Evolutionary conservation across 2,888 invertebrate species (phyloP), one percentile per base, ranked within the genome.

Genomic region (Agonopterix heracliana): DNA sequence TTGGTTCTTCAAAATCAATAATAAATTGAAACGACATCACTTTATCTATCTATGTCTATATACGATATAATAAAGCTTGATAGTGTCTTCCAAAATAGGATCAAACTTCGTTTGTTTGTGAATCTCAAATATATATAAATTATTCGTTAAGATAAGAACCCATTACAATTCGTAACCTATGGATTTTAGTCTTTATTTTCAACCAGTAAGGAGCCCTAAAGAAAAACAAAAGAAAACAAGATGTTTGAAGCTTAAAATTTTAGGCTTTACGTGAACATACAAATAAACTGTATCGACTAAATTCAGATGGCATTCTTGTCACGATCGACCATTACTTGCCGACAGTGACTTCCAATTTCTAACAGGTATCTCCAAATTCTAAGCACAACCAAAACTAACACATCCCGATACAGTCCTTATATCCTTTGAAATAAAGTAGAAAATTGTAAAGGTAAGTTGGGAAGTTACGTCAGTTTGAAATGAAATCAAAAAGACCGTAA

Each of bases 271-370:
- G 11, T n/a, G 13, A n/a, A 41, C 38, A 12, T 41, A 41, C 12
- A 58, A 53, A 56, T 50, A 63, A 52, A 64, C 76, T 26, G 26
- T 81, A 77, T 78, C 74, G 71, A 57, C 63, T 56, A 78, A 78
- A 82, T 78, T 76, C 76, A 78, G 78, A 81, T 76, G 67, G 71
- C 71, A 87, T 86, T 85, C 86, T 47, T 54, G 80, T 83, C 87
- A 88, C 87, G 87, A 79, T 69, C 82, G 61, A 43, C 83, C 83
- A 82, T 87, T 87, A 86, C 86, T 88, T 78, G 81, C 79, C 85
- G 77, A 83, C 86, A 86, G 79, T 86, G 85, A 87, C 86, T 87
- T 86, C 85, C 84, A 87, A 86, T 87, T 83, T 81, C 78, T 74
- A 41, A 13, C 41, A 41, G 11, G 10, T n/a, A n/a, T 41, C 12